phyloP scores from a whole-genome alignment of 2,113 vertebrate genomes.

The Anoura caudifer region DNA sequence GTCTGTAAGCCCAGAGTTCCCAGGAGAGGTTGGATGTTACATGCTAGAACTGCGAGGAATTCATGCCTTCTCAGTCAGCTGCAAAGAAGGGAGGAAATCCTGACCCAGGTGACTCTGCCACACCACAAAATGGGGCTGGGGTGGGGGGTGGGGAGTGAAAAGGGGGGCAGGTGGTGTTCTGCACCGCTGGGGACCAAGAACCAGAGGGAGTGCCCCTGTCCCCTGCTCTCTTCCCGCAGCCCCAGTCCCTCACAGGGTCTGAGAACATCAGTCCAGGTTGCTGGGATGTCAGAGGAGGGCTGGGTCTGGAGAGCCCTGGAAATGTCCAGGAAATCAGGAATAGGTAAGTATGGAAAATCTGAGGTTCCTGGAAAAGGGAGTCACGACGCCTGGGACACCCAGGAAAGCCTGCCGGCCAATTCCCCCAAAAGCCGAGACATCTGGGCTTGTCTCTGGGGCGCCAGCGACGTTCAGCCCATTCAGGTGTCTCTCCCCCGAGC shows the following conservation, averaged over 20 bases:
- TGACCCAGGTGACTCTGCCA: not conserved
- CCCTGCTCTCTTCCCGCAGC: not conserved
- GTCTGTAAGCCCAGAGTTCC: slow-evolving; percentile 21
- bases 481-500: not conserved
- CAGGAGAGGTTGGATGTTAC: not conserved
- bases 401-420: not conserved
- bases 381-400: not conserved
- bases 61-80: not conserved
- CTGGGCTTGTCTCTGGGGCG: not conserved
- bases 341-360: not conserved
- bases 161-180: too few species aligned
- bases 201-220: not conserved
- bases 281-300: not conserved
- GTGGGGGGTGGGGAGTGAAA: not conserved
- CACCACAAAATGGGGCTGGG: not conserved
- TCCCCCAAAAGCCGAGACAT: not conserved
- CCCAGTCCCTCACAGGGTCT: not conserved
- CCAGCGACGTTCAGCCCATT: not conserved
- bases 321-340: not conserved
- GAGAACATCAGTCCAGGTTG: not conserved
- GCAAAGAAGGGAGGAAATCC: not conserved
- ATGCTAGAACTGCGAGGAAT: not conserved
- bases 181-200: not conserved
- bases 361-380: not conserved
- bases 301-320: not conserved